phyloP scores from a whole-genome alignment of 2,888 invertebrate genomes.

The Sycophila texana region DNA sequence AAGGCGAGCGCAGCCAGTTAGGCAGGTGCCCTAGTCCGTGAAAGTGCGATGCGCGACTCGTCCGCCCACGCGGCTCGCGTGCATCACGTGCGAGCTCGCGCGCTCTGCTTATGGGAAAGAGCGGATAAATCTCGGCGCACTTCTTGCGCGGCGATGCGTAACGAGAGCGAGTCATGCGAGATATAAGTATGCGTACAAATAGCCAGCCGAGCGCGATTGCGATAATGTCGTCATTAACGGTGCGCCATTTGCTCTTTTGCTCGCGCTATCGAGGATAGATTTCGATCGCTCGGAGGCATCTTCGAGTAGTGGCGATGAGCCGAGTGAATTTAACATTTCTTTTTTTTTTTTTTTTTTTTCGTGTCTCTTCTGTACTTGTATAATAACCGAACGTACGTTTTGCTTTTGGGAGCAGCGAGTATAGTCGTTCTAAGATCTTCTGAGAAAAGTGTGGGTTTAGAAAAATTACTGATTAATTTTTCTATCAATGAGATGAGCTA shows the following conservation, averaged over 20 bases:
- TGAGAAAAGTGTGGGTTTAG: no score
- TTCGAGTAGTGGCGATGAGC: no score
- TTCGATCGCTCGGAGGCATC: no score
- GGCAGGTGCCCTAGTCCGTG: slow-evolving; percentile 54
- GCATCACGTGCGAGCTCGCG: not conserved
- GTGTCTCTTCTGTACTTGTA: no score
- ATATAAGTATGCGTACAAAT: not conserved
- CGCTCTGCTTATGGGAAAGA: not conserved
- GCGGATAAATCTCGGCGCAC: slow-evolving; percentile 31
- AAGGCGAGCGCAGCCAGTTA: slow-evolving; percentile 36
- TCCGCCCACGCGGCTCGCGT: not conserved
- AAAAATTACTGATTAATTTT: no score
- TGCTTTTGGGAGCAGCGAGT: no score
- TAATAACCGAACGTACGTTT: no score
- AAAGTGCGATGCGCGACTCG: slow-evolving; percentile 33
- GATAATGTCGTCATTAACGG: slow-evolving; percentile 16
- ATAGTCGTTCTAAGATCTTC: no score
- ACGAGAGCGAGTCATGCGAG: slow-evolving; percentile 20
- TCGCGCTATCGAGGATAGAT: no score
- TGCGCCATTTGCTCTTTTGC: not conserved
- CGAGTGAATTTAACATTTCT: no score
- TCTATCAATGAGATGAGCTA: no score
- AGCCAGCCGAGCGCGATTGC: not conserved
- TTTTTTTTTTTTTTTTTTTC: no score
- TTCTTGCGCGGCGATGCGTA: not conserved